Evolutionary conservation across 2,888 invertebrate genomes (phyloP), one percentile per base, ranked within the genome.

Genomic region (Synanthedon formicaeformis): DNA sequence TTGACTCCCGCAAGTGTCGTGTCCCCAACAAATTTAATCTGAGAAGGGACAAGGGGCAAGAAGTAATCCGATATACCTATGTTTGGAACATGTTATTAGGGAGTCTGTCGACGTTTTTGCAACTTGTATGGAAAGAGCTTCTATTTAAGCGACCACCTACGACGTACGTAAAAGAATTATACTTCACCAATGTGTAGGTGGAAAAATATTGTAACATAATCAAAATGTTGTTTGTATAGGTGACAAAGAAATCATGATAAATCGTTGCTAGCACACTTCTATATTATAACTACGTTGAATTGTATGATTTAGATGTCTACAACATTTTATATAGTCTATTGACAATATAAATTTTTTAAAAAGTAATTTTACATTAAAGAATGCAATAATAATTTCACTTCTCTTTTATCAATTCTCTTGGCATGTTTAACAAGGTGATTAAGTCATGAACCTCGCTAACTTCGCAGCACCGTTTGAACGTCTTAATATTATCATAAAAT

Each of bases 11-110:
- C 55, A 58, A 57, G 53, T 52, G 54, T 51, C 51, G 48, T 51
- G 55, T 59, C 56, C 59, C 55, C 59, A 54, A 62, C 69, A 66
- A 75, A 75, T 75, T 75, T 74, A 75, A 75, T 73, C 73, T 66
- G 64, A 64, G 61, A 64, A 60, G 62, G 67, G 66, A 66, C 60
- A 59, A 61, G 61, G 53, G 57, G 52, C 57, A 51, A 51, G 52
- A 55, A 67, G 67, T 63, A 67, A 68, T 70, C 65, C 64, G 60
- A 64, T 68, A 53, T 63, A 65, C 56, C 58, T 45, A 48, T 51
- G 64, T 66, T 71, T 66, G 58, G 23, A 66, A 60, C 54, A 53
- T 41, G 48, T 41, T 60, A 53, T 53, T 55, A 11, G 23, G 10
- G 48, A 45, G 13, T 41, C 45, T 48, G 34, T 27, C 16, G 48